Conservation (phyloP, 1,140 invertebrate species). For the Drosophila littoralis region DNA sequence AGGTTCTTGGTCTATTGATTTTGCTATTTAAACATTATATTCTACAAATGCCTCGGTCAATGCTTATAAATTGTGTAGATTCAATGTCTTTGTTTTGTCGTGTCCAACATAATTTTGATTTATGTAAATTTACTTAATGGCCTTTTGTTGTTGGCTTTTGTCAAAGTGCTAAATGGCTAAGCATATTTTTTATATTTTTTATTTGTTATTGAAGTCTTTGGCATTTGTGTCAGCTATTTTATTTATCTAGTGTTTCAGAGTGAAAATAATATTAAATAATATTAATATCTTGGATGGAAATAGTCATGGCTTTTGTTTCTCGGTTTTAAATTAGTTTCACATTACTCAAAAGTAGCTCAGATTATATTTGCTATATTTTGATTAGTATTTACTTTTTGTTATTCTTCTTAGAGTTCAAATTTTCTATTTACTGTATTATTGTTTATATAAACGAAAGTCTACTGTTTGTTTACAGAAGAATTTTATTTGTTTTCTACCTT, state of each 20-base stretch:
- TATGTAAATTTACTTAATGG: slow-evolving; percentile 79
- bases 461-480: too few relatives aligned
- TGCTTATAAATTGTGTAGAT: slow-evolving; percentile 21
- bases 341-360: background rate
- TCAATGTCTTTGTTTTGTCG: slow-evolving; percentile 41
- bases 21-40: slow-evolving; percentile 64
- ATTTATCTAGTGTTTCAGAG: background rate
- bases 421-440: too few relatives aligned
- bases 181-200: slow-evolving; percentile 41
- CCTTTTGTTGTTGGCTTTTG: slow-evolving; percentile 73
- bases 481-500: too few relatives aligned
- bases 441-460: too few relatives aligned
- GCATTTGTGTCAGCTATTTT: slow-evolving; percentile 34
- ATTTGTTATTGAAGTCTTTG: slow-evolving; percentile 25
- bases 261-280: slow-evolving; percentile 9
- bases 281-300: background rate
- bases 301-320: background rate
- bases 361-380: too few relatives aligned
- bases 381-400: background rate
- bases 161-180: slow-evolving; percentile 66
- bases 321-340: background rate
- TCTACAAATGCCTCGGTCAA: slow-evolving; percentile 48
- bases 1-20: slow-evolving; percentile 22
- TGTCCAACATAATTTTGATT: slow-evolving; percentile 57
- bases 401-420: too few relatives aligned